A percentile compares a stretch with the other conserved stretches of the same genome.
These are phyloP conservation scores for Sarotherodon lohbergeri DNA, from an alignment of 2,113 vertebrate genomes.

Conservation along the genomic window DNA sequence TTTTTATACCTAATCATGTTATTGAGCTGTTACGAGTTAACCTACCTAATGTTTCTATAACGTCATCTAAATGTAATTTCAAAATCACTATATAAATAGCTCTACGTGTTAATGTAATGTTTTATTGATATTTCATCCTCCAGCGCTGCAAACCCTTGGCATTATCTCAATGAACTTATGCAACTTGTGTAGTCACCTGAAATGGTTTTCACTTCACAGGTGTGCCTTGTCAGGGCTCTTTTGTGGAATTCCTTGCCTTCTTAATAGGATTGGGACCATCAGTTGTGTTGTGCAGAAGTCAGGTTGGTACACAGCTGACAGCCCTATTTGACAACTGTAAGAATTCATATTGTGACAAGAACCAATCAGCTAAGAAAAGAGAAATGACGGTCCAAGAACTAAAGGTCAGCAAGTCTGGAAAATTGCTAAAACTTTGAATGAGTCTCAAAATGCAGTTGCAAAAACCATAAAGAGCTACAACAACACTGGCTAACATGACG, in stretches of 20 bases:
- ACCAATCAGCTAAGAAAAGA: neutral
- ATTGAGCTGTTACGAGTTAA: neutral
- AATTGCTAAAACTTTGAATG: neutral
- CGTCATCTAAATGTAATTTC: neutral
- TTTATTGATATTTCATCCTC: neutral
- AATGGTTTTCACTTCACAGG: neutral
- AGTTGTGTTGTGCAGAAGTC: neutral
- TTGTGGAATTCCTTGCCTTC: neutral
- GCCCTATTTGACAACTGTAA: neutral
- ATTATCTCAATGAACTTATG: neutral
- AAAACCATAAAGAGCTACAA: fast-evolving
- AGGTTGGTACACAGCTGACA: neutral
- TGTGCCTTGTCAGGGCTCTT: neutral
- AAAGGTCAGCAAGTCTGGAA: neutral
- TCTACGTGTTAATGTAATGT: neutral
- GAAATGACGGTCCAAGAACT: neutral
- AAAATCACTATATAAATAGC: neutral
- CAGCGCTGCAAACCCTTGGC: neutral
- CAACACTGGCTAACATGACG: neutral
- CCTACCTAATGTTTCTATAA: neutral
- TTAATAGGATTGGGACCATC: neutral
- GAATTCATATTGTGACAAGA: neutral
- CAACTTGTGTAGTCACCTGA: neutral
- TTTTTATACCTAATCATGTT: neutral
- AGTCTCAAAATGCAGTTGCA: neutral